phyloP scores from a whole-genome alignment of 2,113 vertebrate species.

The Oncorhynchus masou region DNA sequence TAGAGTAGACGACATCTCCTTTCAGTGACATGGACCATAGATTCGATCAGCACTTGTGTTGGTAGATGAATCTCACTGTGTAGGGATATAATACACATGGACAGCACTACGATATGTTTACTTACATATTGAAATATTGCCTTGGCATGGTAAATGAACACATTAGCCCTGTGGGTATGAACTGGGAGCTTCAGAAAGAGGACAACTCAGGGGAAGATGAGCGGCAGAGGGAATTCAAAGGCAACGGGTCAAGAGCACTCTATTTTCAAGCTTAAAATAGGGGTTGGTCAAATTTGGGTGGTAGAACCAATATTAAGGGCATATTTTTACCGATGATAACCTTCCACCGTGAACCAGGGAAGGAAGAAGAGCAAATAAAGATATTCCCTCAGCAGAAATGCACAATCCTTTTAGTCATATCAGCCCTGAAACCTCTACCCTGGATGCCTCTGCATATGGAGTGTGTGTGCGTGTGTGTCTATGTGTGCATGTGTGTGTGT shows the following conservation, averaged over 20 bases:
- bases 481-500: constrained; percentile 30
- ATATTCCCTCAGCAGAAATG: constrained; percentile 60
- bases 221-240: constrained; percentile 52
- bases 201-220: constrained; percentile 44
- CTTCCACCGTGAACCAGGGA: constrained; percentile 47
- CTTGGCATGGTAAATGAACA: constrained; percentile 42
- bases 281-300: constrained; percentile 51
- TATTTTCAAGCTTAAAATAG: constrained; percentile 68
- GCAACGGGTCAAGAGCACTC: constrained; percentile 67
- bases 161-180: constrained; percentile 49
- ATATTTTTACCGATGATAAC: constrained; percentile 60
- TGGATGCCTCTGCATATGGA: constrained; percentile 17
- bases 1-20: constrained; percentile 23
- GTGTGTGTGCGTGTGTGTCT: constrained; percentile 24
- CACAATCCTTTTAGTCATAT: constrained; percentile 59
- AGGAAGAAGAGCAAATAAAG: constrained; percentile 43
- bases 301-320: constrained; percentile 63
- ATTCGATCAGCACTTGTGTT: constrained; percentile 23
- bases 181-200: constrained; percentile 58
- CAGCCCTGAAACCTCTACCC: constrained; percentile 53
- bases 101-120: constrained; percentile 17
- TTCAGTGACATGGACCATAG: constrained; percentile 27
- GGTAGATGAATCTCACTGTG: not conserved
- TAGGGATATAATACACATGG: constrained; percentile 25
- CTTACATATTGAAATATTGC: constrained; percentile 9